Base-by-base conservation (phyloP, 2,113 vertebrate genomes). In the Morphnarchus princeps region DNA sequence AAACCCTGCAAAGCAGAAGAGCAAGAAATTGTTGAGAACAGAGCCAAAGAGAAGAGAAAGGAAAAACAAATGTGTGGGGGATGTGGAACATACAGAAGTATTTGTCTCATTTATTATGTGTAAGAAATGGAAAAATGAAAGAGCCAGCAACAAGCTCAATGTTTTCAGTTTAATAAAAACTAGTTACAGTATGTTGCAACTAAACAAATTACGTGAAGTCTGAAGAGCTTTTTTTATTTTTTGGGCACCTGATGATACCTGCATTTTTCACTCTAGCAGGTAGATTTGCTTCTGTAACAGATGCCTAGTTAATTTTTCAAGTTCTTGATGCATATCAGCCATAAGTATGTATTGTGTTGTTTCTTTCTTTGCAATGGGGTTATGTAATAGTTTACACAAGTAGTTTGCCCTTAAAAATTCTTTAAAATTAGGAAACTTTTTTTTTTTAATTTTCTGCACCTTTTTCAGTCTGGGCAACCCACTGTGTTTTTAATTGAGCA, bases 401-500 rank as follows among this genome's bases (percentile, higher is more conserved):
- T 66, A 55, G 18, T 70, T 79, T 78, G 32, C 11, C 34, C 22
- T 85, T 82, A 19, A 90, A 93, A 77, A 67, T 34, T 29, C 10
- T 71, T 95, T 28, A 45, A 80, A 94, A 82, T 74, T 47, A 47
- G 10, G 12, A 58, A 93, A 69, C 15, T 18, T 57, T 40, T 47
- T 38, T 45, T 7, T 1, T 50, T 50, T 8, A 3, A 4, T 16
- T 76, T 69, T 62, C 13, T 1, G 0, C 25, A 32, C 32, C 50
- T 62, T 65, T 73, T 31, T 88, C 25, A 6, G 19, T 67, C 69
- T 91, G 52, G 69, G 34, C 45, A 70, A 10, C 65, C 47, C n/a
- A 22, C 58, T 54, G 31, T 73, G 49, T 43, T 97, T 91, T 96
- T 87, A 97, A 96, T 81, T 96, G 87, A 92, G 84, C 87, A 65